phyloP scores from a whole-genome alignment of 1,140 invertebrate species.

The Drosophila sp. region DNA sequence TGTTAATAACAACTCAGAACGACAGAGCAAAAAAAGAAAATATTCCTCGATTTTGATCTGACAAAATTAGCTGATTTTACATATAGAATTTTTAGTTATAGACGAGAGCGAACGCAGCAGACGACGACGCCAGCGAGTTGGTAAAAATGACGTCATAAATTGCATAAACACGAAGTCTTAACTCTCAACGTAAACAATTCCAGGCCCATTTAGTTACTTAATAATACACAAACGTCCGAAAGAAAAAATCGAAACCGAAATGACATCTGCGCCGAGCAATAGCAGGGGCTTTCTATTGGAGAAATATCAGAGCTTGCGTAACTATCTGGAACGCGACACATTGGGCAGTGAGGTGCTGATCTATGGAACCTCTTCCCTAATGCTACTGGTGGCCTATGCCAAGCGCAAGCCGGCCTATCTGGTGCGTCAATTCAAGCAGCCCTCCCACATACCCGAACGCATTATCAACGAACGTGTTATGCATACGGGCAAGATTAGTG shows the following conservation, averaged over 20 bases:
- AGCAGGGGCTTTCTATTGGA: slow-evolving; percentile 49
- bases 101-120: slow-evolving; percentile 38
- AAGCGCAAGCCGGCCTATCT: slow-evolving; percentile 77
- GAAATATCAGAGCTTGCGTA: slow-evolving; percentile 77
- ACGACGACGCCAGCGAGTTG: slow-evolving; percentile 18
- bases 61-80: slow-evolving; percentile 51
- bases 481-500: slow-evolving; percentile 73
- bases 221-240: slow-evolving; percentile 17
- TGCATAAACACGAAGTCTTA: slow-evolving; percentile 44
- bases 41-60: slow-evolving; percentile 16
- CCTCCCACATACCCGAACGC: slow-evolving; percentile 76
- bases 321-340: slow-evolving; percentile 76
- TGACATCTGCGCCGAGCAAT: background rate
- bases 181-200: slow-evolving; percentile 46
- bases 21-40: slow-evolving; percentile 28
- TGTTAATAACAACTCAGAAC: slow-evolving; percentile 56
- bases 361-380: slow-evolving; percentile 68
- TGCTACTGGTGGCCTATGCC: slow-evolving; percentile 71
- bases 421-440: slow-evolving; percentile 78
- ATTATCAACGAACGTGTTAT: slow-evolving; percentile 76
- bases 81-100: slow-evolving; percentile 49
- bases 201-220: slow-evolving; percentile 57
- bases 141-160: slow-evolving; percentile 64
- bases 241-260: slow-evolving; percentile 42
- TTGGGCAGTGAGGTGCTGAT: slow-evolving; percentile 67